These are phyloP conservation scores for Bubo bubo DNA, from an alignment of 2,113 vertebrate species.

Conservation along the genomic window DNA sequence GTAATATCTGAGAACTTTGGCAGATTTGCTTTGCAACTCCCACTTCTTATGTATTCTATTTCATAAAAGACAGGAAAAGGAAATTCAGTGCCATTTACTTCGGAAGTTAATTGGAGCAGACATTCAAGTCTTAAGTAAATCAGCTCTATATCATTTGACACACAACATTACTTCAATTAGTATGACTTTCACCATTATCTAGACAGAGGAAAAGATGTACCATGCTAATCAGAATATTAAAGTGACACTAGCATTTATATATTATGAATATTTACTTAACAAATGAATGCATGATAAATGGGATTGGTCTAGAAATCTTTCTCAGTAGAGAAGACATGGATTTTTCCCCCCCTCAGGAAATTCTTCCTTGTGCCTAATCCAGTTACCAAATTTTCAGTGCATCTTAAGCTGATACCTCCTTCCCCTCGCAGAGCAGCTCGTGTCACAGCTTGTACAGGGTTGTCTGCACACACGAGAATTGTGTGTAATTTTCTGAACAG, in stretches of 20 bases:
- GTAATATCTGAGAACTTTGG: neutral
- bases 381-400: neutral
- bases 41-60: neutral
- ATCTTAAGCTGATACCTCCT: neutral
- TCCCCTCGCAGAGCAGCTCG: neutral
- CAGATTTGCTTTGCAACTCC: neutral
- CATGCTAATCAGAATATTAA: conserved; percentile 54
- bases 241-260: conserved; percentile 46
- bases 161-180: conserved; percentile 60
- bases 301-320: conserved; percentile 9
- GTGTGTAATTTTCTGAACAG: neutral
- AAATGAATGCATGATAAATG: conserved; percentile 40
- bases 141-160: conserved; percentile 59
- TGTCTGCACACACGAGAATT: neutral
- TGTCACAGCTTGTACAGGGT: neutral
- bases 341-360: neutral
- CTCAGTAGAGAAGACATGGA: neutral
- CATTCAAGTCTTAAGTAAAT: conserved; percentile 54
- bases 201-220: conserved; percentile 35
- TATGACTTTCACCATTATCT: conserved; percentile 51
- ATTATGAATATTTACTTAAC: conserved; percentile 65
- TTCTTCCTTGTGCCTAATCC: neutral
- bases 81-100: neutral
- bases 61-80: conserved; percentile 1
- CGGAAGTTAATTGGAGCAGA: conserved; percentile 53